A percentile compares a stretch with the other conserved stretches of the same genome.
These are phyloP conservation scores for Lumbricus terrestris DNA, from an alignment of 2,888 invertebrate species.

Conservation along the genomic window DNA sequence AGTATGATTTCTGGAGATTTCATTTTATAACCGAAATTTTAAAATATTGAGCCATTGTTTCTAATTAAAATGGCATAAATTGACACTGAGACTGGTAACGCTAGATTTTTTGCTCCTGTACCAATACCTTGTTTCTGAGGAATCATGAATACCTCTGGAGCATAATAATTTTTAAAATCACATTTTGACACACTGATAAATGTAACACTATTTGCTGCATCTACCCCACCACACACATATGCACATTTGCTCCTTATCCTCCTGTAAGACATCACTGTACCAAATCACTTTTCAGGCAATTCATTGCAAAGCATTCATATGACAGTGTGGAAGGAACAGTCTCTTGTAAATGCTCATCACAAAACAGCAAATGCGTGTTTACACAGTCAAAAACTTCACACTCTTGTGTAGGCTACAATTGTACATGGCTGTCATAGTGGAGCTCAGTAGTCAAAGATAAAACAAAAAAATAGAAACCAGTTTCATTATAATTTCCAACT, in stretches of 20 bases:
- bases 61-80: neutral
- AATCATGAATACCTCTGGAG: too few relatives aligned
- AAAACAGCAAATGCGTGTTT: neutral
- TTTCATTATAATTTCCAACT: neutral
- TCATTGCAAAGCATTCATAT: neutral
- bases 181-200: neutral
- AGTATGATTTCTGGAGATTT: neutral
- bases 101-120: too few relatives aligned
- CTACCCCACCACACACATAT: too few relatives aligned
- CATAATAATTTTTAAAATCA: neutral
- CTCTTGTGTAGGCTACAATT: too few relatives aligned
- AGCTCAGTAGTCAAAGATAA: neutral
- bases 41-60: neutral
- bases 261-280: neutral
- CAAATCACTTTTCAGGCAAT: neutral
- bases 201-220: neutral
- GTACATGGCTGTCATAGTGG: neutral
- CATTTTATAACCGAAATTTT: neutral
- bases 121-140: too few relatives aligned
- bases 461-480: neutral
- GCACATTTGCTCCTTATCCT: too few relatives aligned
- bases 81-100: too few relatives aligned
- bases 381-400: neutral
- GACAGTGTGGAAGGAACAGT: neutral
- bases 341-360: neutral